Base-by-base conservation (phyloP, 2,113 vertebrate species). In the Stegostoma tigrinum region DNA sequence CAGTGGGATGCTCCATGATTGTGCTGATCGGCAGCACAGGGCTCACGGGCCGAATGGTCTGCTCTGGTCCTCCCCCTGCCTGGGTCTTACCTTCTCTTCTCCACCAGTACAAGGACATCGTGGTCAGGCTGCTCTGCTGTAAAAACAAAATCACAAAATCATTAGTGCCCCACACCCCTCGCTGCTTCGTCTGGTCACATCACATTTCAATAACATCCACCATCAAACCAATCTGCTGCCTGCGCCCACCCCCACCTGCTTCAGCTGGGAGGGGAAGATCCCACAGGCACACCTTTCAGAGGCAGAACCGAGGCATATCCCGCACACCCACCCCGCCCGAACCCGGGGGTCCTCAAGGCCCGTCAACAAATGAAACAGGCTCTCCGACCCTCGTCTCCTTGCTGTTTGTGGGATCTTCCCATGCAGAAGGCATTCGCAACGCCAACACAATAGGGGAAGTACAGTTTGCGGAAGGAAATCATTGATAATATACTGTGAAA, bases 41-140 rank as follows among this genome's bases (percentile, higher is more conserved):
- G 2, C 34, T 34, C 10, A 72, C 2, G 72, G 72, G 72, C 72
- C 30, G 8, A 75, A 34, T 75, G 30, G 72, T 27, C 72, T 34
- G 1, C 70, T 48, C 48, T 48, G 48, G 2, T 7, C 70, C 27
- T 30, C 24, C 70, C 34, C 8, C 27, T 75, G 12, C 0, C 30
- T 10, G 30, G 30, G 30, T 34, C 89, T 97, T 96, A 99, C 99
- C 99, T 98, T 80, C 99, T 98, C 83, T 97, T 98, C 97, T 99
- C 99, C 96, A 99, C 99, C 96, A 99, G 97, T 96, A 99, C 99
- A 95, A 99, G 98, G 91, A 98, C 98, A 45, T 98, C 98, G 0
- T 97, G 98, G 95, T 99, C 99, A 64, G 98, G 98, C 75, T 99
- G 98, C 90, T 98, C 97, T 6, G 99, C 99, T 99, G 97, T 6